phyloP scores from a whole-genome alignment of 2,888 invertebrate species.

The Leptinotarsa peninsularis region DNA sequence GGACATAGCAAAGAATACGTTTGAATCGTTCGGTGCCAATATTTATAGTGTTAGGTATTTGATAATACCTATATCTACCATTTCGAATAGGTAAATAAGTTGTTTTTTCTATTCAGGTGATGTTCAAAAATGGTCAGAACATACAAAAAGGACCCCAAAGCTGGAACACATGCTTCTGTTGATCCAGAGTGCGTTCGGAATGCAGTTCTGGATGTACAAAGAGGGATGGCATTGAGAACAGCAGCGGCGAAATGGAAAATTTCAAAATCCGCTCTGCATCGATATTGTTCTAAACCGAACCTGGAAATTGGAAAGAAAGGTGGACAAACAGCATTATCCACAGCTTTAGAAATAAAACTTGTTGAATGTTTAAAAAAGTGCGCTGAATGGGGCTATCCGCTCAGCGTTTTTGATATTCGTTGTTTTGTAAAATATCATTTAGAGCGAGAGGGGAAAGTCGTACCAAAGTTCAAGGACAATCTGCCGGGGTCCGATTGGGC shows the following conservation, averaged over 20 bases:
- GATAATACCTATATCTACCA: no score
- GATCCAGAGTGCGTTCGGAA: slow-evolving; percentile 1
- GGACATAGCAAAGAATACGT: no score
- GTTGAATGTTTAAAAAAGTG: no score
- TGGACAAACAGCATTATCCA: slow-evolving; percentile 1
- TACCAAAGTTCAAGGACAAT: slow-evolving; percentile 21
- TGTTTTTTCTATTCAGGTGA: no score
- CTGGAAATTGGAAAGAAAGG: background rate
- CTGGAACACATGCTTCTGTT: background rate
- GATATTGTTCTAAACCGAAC: background rate
- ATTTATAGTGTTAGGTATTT: no score
- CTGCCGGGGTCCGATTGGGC: slow-evolving; percentile 2
- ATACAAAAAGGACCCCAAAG: no score
- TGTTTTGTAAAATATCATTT: slow-evolving; percentile 22
- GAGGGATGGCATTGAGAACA: slow-evolving; percentile 1
- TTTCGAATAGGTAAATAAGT: no score
- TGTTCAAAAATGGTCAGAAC: no score
- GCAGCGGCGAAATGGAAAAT: background rate
- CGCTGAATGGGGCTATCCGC: no score
- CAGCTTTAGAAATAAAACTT: background rate
- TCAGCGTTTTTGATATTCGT: background rate
- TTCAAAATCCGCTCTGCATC: background rate
- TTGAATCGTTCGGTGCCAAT: no score
- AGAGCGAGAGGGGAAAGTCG: slow-evolving; percentile 20
- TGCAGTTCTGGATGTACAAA: background rate